Base-by-base conservation (phyloP, 2,888 invertebrate genomes). In the Acrobasis suavella region DNA sequence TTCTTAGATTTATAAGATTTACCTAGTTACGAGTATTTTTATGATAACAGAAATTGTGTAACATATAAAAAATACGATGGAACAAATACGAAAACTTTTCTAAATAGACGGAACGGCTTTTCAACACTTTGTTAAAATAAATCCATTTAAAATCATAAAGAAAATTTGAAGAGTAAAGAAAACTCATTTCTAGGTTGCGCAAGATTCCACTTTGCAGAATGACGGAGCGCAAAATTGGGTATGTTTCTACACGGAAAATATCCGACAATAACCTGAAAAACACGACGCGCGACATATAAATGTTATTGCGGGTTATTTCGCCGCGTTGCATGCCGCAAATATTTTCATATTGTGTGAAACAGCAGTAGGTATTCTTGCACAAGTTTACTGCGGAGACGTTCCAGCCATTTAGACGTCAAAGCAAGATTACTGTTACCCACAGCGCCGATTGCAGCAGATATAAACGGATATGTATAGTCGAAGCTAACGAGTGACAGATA, bases 401-500 rank as follows among this genome's bases (percentile, higher is more conserved):
- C 9, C 1, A 49, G 59, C 17, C 32, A 39, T 60, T 39, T 50
- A 38, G 59, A 60, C 38, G 59, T 38, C 38, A 17, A 39, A 38
- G n/a, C 38, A 37, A 38, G 62, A 62, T 55, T 55, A 55, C 46
- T 62, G 37, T 61, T 46, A 54, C 32, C 46, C 17, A 14, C 54
- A 37, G 52, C 37, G 52, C 39, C 61, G 50, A 55, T 62, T 38
- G 54, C 55, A 37, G n/a, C 8, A n/a, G 37, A 46, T 55, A 69
- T 65, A 65, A 76, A 76, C 74, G 77, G 63, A 63, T 17, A 67
- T 68, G 66, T 61, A 68, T 67, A 69, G 67, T 77, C 72, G 76
- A 79, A 81, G 74, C 71, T 74, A 79, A 76, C 75, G 73, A 73
- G 67, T 74, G 76, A 78, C 81, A 79, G 87, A 86, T 85, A 80